Base-by-base conservation (phyloP, 2,888 invertebrate genomes). In the Cynaeus angustus region DNA sequence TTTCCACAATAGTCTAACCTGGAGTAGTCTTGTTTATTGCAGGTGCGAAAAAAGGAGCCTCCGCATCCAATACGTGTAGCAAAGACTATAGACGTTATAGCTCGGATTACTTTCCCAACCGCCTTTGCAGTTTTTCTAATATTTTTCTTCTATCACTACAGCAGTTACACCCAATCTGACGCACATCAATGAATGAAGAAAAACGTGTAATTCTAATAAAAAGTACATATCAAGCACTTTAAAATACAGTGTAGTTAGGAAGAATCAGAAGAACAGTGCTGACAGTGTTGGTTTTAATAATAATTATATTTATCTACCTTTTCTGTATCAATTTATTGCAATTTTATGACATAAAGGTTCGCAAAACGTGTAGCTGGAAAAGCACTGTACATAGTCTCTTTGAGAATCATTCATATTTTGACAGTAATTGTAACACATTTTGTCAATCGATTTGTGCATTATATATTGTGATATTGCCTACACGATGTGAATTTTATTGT, bases 131-230 rank as follows among this genome's bases (percentile, higher is more conserved):
- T 96, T 85, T 97, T 97, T 88, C 91, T 97, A 83, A 93, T 95
- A 85, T 96, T 96, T 89, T 97, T 97, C 90, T 97, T 97, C 89
- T 94, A 95, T 83, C 95, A 95, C 88, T 96, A 96, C 88, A 95
- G 94, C 87, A 94, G 93, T 87, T 93, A 92, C 85, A 90, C 90
- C 87, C 90, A 91, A 88, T 87, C 81, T 72, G 80, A 83, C 72
- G 81, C 78, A 67, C 41, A 58, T 26, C 56, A 70, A 48, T 68
- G 66, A 58, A 21, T 0, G 13, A 21, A 30, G 26, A 50, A 8
- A 21, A 21, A 1, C 21, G 48, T 62, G 62, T 62, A 38, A 48
- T 37, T 14, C 4, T 50, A 53, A 46, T 55, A 61, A 21, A n/a
- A 26, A 66, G 61, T 69, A 72, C 72, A 72, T 72, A 72, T 72